Evolutionary conservation across 2,797 vertebrate species (phyloP), one percentile per base, ranked within the genome.

Genomic region (Eptatretus atami): DNA sequence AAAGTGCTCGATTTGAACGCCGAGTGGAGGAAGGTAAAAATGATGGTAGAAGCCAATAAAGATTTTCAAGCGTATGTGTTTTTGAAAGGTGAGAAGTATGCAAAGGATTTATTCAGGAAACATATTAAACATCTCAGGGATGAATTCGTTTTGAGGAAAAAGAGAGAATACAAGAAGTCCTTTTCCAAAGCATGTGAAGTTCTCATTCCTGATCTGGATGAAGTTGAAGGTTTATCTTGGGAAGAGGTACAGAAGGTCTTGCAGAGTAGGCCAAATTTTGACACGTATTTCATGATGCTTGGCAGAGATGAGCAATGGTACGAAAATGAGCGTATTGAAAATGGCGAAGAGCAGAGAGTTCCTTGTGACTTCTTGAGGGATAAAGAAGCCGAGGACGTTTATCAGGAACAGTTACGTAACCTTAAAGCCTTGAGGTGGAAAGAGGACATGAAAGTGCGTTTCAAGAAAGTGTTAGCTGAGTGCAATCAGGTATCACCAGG

Each of bases 381-480:
- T 0, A 70, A 75, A 10, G 86, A 99, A 52, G 84, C 82, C 6
- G 90, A 95, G 75, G 81, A 81, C 66, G 81, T 96, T 66, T 99
- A 85, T 76, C 82, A 84, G 67, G 88, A 79, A 71, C 92, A 99
- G 2, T 84, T 95, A 54, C 85, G 93, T 63, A 86, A 94, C 76
- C 77, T 98, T 69, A 76, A 84, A 74, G 81, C 82, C 1, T 86
- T 95, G 72, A 99, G 92, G 69, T 82, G 82, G 65, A 79, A 88
- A 69, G 68, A 81, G 67, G 90, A 99, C 78, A 98, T 94, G 84
- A 99, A 95, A 72, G 88, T 93, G 66, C 81, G 84, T 69, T 98
- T 99, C 74, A 98, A 87, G 77, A 95, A 90, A 74, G 92, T 83
- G n/a, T 76, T 98, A 69, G 88, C 94, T 65, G 80, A 84, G 70